phyloP scores from a whole-genome alignment of 92 coral and sea anemone species.

The Metridium senile region DNA sequence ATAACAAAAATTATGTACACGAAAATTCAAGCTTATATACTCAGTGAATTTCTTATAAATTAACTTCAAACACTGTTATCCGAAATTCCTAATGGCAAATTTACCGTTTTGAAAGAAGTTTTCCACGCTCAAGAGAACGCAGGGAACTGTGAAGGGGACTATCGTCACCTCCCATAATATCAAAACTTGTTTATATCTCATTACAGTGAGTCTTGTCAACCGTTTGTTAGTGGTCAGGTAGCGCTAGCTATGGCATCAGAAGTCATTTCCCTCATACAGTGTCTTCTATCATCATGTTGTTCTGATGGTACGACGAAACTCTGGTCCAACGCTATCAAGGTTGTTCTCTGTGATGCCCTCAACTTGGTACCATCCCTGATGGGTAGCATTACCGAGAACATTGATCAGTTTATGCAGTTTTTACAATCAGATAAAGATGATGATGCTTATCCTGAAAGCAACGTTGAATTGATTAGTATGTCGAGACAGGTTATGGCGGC shows the following conservation, averaged over 20 bases:
- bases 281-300: slow-evolving; percentile 54
- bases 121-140: too few species aligned
- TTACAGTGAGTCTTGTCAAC: slow-evolving; percentile 85
- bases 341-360: slow-evolving; percentile 82
- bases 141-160: too few species aligned
- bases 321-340: slow-evolving; percentile 81
- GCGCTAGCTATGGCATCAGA: slow-evolving; percentile 98
- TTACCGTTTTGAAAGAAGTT: too few species aligned
- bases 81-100: too few species aligned
- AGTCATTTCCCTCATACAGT: slow-evolving; percentile 81
- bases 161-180: too few species aligned
- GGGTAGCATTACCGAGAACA: slow-evolving; percentile 60
- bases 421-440: slow-evolving; percentile 29
- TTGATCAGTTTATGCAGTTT: slow-evolving; percentile 33
- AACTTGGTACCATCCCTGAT: slow-evolving; percentile 66
- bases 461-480: slow-evolving; percentile 64
- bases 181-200: too few species aligned
- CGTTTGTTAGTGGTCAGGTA: slow-evolving; percentile 92
- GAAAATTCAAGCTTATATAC: too few species aligned
- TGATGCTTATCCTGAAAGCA: slow-evolving; percentile 28
- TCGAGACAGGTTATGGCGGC: slow-evolving; percentile 91
- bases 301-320: slow-evolving; percentile 68
- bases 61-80: too few species aligned
- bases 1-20: too few species aligned
- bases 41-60: too few species aligned